phyloP scores from a whole-genome alignment of 2,113 vertebrate species.

The Garra rufa region DNA sequence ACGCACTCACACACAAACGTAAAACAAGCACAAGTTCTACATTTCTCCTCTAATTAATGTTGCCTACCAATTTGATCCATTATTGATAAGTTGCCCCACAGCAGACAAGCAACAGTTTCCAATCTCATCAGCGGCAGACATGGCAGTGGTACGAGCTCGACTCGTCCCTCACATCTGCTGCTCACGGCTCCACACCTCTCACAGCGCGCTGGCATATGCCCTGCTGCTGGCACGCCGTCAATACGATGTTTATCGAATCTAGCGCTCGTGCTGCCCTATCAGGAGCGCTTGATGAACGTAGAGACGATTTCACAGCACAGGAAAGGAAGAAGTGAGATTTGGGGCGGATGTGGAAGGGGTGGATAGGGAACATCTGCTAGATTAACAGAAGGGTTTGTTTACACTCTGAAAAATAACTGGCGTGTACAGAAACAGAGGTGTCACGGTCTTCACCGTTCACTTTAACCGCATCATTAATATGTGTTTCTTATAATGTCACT shows the following conservation, averaged over 20 bases:
- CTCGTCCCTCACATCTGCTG: constrained; percentile 31
- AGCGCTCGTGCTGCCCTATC: constrained; percentile 31
- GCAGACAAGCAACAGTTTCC: constrained; percentile 45
- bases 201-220: neutral
- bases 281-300: constrained; percentile 18
- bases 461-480: neutral
- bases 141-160: neutral
- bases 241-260: constrained; percentile 33
- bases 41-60: constrained; percentile 70
- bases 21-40: constrained; percentile 63
- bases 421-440: neutral
- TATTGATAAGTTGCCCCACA: constrained; percentile 64
- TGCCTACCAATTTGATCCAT: constrained; percentile 65
- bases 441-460: neutral
- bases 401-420: constrained; percentile 27
- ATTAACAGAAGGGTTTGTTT: constrained; percentile 11
- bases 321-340: neutral
- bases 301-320: neutral
- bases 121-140: constrained; percentile 19
- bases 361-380: constrained; percentile 34
- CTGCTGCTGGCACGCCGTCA: constrained; percentile 20
- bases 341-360: neutral
- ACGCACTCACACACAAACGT: constrained; percentile 3
- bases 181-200: neutral
- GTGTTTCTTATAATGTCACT: neutral